Evolutionary conservation across 23 tunicate species (phyloP).

Genomic region (Ascidia mentula): DNA sequence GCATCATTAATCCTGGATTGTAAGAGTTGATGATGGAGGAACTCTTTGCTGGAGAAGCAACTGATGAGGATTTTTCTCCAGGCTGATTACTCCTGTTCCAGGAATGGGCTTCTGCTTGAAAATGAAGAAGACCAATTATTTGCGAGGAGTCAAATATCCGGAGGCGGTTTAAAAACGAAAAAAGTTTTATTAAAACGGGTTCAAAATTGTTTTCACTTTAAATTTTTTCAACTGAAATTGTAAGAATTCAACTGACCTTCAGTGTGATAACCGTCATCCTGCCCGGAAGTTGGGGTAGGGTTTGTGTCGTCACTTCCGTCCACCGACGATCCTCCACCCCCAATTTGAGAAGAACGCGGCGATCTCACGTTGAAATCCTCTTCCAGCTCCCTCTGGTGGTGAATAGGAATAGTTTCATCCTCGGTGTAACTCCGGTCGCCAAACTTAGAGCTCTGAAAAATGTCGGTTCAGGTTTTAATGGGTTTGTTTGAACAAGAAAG

Average conservation of each 20-base stretch:
- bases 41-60: slow-evolving; percentile 25
- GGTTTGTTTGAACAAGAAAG: not conserved
- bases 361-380: slow-evolving; percentile 39
- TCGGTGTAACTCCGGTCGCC: not conserved
- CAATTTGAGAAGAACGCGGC: slow-evolving; percentile 45
- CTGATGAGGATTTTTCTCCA: slow-evolving; percentile 18
- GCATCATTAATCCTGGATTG: slow-evolving; percentile 10
- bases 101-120: slow-evolving; percentile 73
- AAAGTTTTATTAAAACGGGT: too few relatives aligned
- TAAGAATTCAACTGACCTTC: slow-evolving; percentile 72
- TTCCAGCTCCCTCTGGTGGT: slow-evolving; percentile 1
- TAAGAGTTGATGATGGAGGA: slow-evolving; percentile 21
- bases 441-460: not conserved
- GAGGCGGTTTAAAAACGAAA: too few relatives aligned
- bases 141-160: too few relatives aligned
- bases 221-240: too few relatives aligned
- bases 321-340: slow-evolving; percentile 39
- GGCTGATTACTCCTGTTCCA: slow-evolving; percentile 60
- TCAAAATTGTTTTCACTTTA: not conserved
- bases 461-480: not conserved
- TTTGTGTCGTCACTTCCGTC: slow-evolving; percentile 45
- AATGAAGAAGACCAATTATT: not conserved
- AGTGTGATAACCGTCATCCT: slow-evolving; percentile 94
- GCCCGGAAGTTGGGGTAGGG: slow-evolving; percentile 53
- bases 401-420: slow-evolving; percentile 30